Evolutionary conservation across 2,888 invertebrate species (phyloP).

Genomic region (Chirona hameri): DNA sequence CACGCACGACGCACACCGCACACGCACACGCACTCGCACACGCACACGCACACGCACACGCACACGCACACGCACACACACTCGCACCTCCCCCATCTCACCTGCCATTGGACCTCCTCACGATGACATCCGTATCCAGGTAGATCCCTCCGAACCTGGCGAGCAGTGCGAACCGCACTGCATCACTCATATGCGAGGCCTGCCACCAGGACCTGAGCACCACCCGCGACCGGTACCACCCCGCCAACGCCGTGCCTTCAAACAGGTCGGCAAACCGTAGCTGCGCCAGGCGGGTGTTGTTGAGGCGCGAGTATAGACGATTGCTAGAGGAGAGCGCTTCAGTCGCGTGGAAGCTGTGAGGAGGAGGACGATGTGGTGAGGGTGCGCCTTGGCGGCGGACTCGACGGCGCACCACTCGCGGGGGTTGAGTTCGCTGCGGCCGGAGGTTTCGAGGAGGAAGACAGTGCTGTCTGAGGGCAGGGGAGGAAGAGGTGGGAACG

Average conservation of each 20-base stretch:
- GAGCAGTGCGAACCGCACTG: conserved; percentile 35
- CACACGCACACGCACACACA: too few species aligned
- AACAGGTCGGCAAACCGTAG: conserved; percentile 31
- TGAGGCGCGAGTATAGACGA: background rate
- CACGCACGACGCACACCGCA: too few species aligned
- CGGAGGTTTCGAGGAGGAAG: conserved; percentile 36
- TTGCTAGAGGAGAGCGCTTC: background rate
- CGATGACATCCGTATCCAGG: conserved; percentile 38
- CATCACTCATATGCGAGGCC: conserved; percentile 36
- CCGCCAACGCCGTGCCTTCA: conserved; percentile 31
- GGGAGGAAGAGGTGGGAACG: background rate
- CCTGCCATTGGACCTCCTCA: conserved; percentile 31
- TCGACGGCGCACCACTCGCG: conserved; percentile 39
- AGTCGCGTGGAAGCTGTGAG: conserved; percentile 34
- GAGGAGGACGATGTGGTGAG: conserved; percentile 32
- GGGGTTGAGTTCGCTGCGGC: conserved; percentile 29
- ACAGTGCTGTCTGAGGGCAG: background rate
- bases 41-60: too few species aligned
- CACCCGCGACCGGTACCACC: conserved; percentile 33
- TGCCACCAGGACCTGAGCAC: conserved; percentile 35
- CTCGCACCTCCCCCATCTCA: background rate
- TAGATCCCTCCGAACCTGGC: conserved; percentile 38
- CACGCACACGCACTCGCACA: too few species aligned
- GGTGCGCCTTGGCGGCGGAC: conserved; percentile 35
- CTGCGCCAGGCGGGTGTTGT: conserved; percentile 33